Base-by-base conservation (phyloP, 2,113 vertebrate genomes). In the Myrmophylax atrothorax region DNA sequence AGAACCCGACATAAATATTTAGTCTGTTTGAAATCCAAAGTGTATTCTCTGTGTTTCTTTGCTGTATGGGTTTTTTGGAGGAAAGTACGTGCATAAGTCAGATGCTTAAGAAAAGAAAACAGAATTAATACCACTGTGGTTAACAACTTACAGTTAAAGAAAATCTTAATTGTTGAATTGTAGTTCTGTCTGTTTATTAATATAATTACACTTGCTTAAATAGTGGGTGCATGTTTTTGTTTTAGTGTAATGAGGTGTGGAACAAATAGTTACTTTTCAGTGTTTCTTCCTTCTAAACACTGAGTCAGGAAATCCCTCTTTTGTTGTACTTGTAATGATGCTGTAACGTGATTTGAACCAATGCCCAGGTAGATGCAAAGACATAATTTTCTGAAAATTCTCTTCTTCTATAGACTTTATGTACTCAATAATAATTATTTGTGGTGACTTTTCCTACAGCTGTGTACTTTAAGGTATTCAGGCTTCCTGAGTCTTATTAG, bases 231-330 rank as follows among this genome's bases (percentile, higher is more conserved):
- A 59, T 68, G 60, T 14, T 70, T 85, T 78, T 81, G 24, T 29
- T 68, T 33, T 40, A 35, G 24, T 68, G 31, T 64, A 14, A 9
- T 31, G 78, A 83, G n/a, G 24, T 46, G 42, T 85, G 62, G 70
- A 77, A 55, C 47, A 87, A 87, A 53, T 56, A 49, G 44, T 68
- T 89, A 28, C 38, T 93, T 91, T 90, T 64, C 55, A 37, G 35
- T 47, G 38, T 50, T 16, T 83, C 42, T 77, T 31, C 63, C 74
- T 87, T 73, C 70, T 76, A 62, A 92, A 40, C 19, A 20, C 40
- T 29, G 49, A 83, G 46, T 88, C 70, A 85, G 82, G 92, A 94
- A 94, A 95, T 90, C 37, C 63, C 70, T 84, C 78, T 87, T 93
- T 76, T 89, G n/a, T 87, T 90, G 17, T 88, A 83, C 10, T 64